phyloP scores from a whole-genome alignment of 64 coral and sea anemone genomes.

The Porites lutea region DNA sequence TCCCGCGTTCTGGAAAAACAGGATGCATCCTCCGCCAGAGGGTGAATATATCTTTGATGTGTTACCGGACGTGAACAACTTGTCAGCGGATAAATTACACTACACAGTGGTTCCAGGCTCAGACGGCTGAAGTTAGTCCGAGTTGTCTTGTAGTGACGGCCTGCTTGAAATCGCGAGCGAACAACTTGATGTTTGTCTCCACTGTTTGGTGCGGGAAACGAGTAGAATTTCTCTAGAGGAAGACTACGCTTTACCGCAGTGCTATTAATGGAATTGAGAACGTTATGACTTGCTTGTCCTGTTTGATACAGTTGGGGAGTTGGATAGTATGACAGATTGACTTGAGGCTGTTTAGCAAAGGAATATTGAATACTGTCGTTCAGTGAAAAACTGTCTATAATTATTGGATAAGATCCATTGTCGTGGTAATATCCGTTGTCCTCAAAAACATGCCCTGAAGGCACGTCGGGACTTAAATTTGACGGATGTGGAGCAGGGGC shows the following conservation, averaged over 20 bases:
- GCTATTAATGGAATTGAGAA: background rate
- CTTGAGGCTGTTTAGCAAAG: background rate
- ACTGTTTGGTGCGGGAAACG: background rate
- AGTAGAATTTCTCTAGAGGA: constrained; percentile 30
- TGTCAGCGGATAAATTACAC: constrained; percentile 18
- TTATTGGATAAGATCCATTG: background rate
- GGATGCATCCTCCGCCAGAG: background rate
- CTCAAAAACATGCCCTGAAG: background rate
- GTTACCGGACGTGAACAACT: background rate
- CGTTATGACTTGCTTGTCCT: background rate
- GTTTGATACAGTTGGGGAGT: background rate
- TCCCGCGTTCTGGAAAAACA: background rate
- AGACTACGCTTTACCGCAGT: background rate
- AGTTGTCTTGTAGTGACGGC: constrained; percentile 19
- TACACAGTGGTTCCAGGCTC: constrained; percentile 27
- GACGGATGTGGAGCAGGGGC: constrained; percentile 11
- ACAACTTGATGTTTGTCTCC: background rate
- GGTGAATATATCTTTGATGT: background rate
- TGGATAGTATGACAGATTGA: background rate
- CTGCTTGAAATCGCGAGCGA: background rate
- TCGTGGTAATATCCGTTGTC: background rate
- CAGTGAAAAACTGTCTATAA: background rate
- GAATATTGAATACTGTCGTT: background rate
- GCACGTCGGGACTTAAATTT: too few species aligned
- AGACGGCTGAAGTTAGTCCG: constrained; percentile 43